Evolutionary conservation across 2,797 vertebrate species (phyloP), one percentile per base, ranked within the genome.

Genomic region (Allobates femoralis): DNA sequence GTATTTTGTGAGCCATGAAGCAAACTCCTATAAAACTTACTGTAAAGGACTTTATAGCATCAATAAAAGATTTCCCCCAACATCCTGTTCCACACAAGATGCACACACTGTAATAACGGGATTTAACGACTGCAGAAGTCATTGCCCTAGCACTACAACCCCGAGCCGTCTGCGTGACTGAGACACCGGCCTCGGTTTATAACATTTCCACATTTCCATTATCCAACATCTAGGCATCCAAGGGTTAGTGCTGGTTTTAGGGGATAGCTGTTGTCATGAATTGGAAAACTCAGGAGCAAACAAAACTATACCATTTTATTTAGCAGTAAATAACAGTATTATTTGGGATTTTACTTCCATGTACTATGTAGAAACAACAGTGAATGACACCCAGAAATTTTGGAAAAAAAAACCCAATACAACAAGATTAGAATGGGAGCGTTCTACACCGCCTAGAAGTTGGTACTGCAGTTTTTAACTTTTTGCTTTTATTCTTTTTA

Each of bases 1-100:
- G 86, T 83, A 83, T 73, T 87, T 73, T 87, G 86, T 79, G 86
- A 87, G 86, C 73, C 86, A 87, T 87, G 81, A 87, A 87, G 80
- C 56, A 79, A 84, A 83, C 81, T 83, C 41, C 81, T 78, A 73
- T 84, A 87, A 84, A 79, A 79, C 74, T 64, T 77, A 62, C 86
- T 87, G 51, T 64, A 87, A 64, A 71, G 50, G 73, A 79, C 78
- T 87, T 87, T 87, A 87, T 84, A 73, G 81, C 81, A 23, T 81
- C 66, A 79, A 84, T 87, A 87, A 87, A 87, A 84, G 66, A 69
- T 79, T 87, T 84, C 74, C 53, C 79, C 81, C 58, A 58, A 53
- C 69, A 86, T 86, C 74, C 80, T 83, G 60, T 50, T 83, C 86
- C 53, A 50, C 46, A 78, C 62, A 62, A 84, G 75, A 76, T 71